A percentile compares a stretch with the other conserved stretches of the same genome.
Conservation (phyloP, 2,113 vertebrate genomes). For the Oryzias celebensis region DNA sequence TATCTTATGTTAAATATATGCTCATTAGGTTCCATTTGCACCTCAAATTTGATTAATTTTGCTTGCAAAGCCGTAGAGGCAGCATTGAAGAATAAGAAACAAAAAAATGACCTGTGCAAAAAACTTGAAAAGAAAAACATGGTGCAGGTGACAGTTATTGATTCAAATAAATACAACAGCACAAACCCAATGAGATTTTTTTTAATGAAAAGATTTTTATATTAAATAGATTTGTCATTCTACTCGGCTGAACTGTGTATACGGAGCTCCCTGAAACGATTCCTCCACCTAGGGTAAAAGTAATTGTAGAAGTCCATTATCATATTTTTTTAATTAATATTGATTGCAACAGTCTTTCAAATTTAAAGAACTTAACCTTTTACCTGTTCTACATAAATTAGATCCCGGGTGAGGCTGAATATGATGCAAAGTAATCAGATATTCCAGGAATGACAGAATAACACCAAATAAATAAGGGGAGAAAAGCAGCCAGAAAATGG, state of each 20-base stretch:
- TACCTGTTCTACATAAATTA: conserved; percentile 27
- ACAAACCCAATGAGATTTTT: too few relatives aligned
- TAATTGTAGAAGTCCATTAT: too few relatives aligned
- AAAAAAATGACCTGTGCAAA: background rate
- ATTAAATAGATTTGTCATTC: too few relatives aligned
- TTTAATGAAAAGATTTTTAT: too few relatives aligned
- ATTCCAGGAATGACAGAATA: conserved; percentile 36
- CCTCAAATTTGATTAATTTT: too few relatives aligned
- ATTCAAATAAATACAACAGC: too few relatives aligned
- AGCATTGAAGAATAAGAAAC: background rate
- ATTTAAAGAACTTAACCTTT: conserved; percentile 10
- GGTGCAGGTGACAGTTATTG: too few relatives aligned
- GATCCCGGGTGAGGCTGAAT: conserved; percentile 35
- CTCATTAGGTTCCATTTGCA: conserved; percentile 10
- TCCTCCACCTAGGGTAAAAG: too few relatives aligned
- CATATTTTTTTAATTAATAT: conserved; percentile 18
- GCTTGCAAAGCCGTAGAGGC: too few relatives aligned
- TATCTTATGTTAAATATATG: conserved; percentile 38
- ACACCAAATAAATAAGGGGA: background rate
- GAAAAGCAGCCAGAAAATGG: conserved; percentile 33
- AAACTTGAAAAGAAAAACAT: background rate
- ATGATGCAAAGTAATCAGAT: conserved; percentile 17
- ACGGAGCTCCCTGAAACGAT: too few relatives aligned
- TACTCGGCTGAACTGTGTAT: too few relatives aligned
- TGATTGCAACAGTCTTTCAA: conserved; percentile 23